Evolutionary conservation across 2,797 vertebrate genomes (phyloP).

Genomic region (Botia kubotai): DNA sequence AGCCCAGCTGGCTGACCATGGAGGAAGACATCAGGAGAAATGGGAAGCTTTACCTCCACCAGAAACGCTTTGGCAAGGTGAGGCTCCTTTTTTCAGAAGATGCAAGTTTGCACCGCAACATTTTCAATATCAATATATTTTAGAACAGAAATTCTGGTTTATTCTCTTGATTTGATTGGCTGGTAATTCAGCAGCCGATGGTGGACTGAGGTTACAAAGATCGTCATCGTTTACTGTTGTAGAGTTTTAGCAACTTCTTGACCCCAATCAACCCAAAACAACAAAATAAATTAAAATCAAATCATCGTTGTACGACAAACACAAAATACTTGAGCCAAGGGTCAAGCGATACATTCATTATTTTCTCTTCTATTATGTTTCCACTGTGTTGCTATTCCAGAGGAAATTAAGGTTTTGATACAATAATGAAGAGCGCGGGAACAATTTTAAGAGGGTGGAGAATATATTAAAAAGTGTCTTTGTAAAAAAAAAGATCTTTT

Average conservation of each 20-base stretch:
- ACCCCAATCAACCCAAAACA: background rate
- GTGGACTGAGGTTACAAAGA: background rate
- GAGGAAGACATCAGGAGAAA: conserved; percentile 72
- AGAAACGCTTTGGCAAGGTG: conserved; percentile 84
- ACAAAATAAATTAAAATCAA: background rate
- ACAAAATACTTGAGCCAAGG: background rate
- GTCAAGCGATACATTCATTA: background rate
- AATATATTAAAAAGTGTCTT: background rate
- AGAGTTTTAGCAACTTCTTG: background rate
- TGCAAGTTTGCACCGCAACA: background rate
- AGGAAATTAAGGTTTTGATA: background rate
- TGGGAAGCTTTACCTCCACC: conserved; percentile 76
- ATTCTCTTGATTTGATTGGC: conserved; percentile 7
- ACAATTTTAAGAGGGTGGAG: background rate
- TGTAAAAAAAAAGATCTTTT: too few relatives aligned
- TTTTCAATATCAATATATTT: background rate
- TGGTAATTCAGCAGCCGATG: background rate
- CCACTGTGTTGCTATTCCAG: background rate
- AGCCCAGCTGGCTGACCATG: conserved; percentile 58
- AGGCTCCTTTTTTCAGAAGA: conserved; percentile 34
- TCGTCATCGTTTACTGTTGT: too few relatives aligned
- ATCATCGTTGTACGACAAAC: background rate
- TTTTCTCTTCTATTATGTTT: background rate
- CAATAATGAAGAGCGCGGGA: background rate
- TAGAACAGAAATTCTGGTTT: background rate